phyloP scores from a whole-genome alignment of 2,113 vertebrate species.

The Ctenomys sociabilis region DNA sequence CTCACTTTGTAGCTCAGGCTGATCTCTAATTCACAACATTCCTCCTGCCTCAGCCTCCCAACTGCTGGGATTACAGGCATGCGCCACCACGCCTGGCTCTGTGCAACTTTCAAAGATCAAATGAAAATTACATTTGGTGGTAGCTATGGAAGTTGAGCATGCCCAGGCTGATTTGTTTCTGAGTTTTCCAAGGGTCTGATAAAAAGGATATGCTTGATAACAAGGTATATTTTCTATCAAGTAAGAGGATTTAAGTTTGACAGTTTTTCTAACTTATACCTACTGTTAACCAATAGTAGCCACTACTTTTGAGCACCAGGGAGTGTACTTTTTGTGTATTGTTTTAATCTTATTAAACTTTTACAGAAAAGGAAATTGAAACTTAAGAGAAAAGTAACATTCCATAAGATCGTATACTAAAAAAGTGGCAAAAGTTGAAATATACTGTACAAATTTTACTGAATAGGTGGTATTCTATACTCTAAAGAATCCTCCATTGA shows the following conservation, averaged over 20 bases:
- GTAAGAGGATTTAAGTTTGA: conserved; percentile 38
- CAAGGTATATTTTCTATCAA: conserved; percentile 32
- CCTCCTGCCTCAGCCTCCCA: too few species aligned
- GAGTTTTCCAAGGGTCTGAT: conserved; percentile 28
- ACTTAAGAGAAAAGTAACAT: conserved; percentile 48
- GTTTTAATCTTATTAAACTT: conserved; percentile 29
- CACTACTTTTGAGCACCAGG: conserved; percentile 4
- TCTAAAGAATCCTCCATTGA: neutral
- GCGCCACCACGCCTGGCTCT: too few species aligned
- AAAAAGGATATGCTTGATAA: conserved; percentile 34
- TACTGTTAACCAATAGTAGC: conserved; percentile 10
- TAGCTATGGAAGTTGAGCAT: conserved; percentile 26
- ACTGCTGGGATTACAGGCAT: too few species aligned
- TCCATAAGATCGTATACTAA: neutral
- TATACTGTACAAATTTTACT: neutral
- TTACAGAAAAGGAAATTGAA: conserved; percentile 2
- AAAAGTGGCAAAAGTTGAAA: conserved; percentile 19
- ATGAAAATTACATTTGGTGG: neutral
- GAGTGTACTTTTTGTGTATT: conserved; percentile 48
- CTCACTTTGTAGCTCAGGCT: too few species aligned
- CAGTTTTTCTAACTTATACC: conserved; percentile 12
- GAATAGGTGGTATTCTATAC: neutral
- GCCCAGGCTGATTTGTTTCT: conserved; percentile 19
- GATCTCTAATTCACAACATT: too few species aligned
- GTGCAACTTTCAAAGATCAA: conserved; percentile 21